These are phyloP conservation scores for Atta texana DNA, from an alignment of 1,140 invertebrate species.

Conservation along the genomic window DNA sequence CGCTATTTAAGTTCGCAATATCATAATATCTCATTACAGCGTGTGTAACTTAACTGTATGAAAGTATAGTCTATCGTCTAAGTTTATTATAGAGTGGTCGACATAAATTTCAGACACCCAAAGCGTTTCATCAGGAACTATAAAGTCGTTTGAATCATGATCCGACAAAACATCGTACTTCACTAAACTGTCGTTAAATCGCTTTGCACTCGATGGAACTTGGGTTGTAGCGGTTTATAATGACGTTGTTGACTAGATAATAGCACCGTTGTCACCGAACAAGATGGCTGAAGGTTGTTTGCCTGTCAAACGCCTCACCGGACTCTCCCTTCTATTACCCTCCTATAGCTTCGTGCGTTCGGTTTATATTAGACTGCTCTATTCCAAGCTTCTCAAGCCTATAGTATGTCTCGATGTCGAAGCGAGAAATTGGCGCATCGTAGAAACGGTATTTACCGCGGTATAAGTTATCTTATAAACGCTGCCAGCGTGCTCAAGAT, in stretches of 20 bases:
- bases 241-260: constrained; percentile 56
- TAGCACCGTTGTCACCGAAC: constrained; percentile 12
- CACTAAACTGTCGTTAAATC: constrained; percentile 22
- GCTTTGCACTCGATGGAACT: constrained; percentile 5
- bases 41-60: neutral
- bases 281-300: constrained; percentile 50
- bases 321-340: constrained; percentile 4
- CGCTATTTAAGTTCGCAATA: neutral
- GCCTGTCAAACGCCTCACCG: constrained; percentile 38
- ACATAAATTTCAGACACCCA: constrained; percentile 13
- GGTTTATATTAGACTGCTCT: constrained; percentile 45
- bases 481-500: constrained; percentile 13
- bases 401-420: neutral
- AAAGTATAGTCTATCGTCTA: too few species aligned
- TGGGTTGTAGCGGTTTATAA: constrained; percentile 29
- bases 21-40: neutral
- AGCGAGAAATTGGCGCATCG: constrained; percentile 22
- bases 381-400: constrained; percentile 1
- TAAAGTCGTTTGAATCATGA: neutral
- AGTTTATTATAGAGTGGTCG: neutral
- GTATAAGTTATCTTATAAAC: neutral
- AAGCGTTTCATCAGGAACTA: neutral
- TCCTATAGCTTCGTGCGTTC: neutral
- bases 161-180: neutral
- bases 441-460: neutral